A percentile compares a stretch with the other conserved stretches of the same genome.
Conservation (phyloP, 2,888 invertebrate species). For the Gerris lacustris region DNA sequence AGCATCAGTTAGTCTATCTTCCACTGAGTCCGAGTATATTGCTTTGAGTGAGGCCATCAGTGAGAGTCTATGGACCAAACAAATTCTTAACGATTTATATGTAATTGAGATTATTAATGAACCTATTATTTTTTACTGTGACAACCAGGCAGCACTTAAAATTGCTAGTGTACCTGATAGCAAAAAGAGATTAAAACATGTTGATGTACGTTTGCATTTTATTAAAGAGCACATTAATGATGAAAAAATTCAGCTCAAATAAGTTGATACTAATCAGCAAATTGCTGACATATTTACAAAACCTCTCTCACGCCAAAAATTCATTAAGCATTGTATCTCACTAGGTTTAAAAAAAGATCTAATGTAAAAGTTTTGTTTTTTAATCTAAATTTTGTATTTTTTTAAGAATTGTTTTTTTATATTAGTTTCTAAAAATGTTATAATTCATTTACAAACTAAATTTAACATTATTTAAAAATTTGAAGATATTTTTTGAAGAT, state of each 20-base stretch:
- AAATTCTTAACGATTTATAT: neutral
- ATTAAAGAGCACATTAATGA: neutral
- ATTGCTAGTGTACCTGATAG: neutral
- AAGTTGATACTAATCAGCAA: neutral
- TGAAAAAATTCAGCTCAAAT: neutral
- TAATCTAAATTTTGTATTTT: too few relatives aligned
- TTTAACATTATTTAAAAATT: too few relatives aligned
- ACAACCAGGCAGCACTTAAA: neutral
- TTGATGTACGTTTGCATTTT: neutral
- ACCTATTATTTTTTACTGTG: neutral
- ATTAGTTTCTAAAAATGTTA: too few relatives aligned
- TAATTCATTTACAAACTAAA: too few relatives aligned
- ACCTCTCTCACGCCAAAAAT: neutral
- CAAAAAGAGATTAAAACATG: constrained; percentile 1
- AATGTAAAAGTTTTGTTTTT: too few relatives aligned
- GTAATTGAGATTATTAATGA: neutral
- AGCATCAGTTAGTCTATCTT: neutral
- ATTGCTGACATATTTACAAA: neutral
- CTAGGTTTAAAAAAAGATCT: neutral
- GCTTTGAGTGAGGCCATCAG: neutral
- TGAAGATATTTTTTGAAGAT: too few relatives aligned
- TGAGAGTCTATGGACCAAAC: neutral
- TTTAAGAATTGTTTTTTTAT: too few relatives aligned
- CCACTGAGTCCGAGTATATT: neutral
- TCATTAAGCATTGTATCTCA: neutral